phyloP scores from a whole-genome alignment of 2,113 vertebrate species.

The Eclectus roratus region DNA sequence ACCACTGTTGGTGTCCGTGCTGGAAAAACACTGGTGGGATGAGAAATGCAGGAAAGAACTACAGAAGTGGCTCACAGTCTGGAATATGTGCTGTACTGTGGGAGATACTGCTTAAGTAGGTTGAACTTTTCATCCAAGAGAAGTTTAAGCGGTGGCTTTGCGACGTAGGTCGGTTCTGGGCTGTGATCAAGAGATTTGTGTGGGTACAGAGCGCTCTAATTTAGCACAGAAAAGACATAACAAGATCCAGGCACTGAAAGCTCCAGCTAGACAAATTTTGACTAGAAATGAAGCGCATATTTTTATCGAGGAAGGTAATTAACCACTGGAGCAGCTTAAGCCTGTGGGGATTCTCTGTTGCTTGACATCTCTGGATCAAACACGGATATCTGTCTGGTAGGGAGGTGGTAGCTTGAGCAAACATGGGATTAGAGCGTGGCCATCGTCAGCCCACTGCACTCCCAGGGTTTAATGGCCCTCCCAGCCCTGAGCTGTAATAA shows the following conservation, averaged over 20 bases:
- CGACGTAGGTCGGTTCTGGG: neutral
- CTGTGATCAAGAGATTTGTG: conserved; percentile 37
- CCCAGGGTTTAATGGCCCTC: neutral
- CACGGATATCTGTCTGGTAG: neutral
- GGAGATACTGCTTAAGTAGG: conserved; percentile 6
- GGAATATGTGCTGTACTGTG: neutral
- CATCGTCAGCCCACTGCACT: accelerated
- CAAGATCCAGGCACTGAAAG: neutral
- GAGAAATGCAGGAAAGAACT: neutral
- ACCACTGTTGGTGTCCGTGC: accelerated
- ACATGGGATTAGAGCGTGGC: accelerated
- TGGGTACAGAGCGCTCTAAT: neutral
- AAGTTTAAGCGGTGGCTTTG: conserved; percentile 24
- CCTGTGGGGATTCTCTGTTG: conserved; percentile 10
- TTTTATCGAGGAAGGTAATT: conserved; percentile 43
- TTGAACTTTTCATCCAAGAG: conserved; percentile 47
- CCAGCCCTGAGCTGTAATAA: neutral
- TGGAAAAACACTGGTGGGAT: neutral
- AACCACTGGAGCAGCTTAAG: neutral
- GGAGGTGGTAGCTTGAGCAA: neutral
- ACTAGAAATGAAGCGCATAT: neutral
- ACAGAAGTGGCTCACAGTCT: neutral
- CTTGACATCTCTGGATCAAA: conserved; percentile 2
- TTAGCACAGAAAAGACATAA: neutral
- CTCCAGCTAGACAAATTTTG: neutral